Conservation (phyloP, 2,113 vertebrate species). For the Eubucco bourcierii region DNA sequence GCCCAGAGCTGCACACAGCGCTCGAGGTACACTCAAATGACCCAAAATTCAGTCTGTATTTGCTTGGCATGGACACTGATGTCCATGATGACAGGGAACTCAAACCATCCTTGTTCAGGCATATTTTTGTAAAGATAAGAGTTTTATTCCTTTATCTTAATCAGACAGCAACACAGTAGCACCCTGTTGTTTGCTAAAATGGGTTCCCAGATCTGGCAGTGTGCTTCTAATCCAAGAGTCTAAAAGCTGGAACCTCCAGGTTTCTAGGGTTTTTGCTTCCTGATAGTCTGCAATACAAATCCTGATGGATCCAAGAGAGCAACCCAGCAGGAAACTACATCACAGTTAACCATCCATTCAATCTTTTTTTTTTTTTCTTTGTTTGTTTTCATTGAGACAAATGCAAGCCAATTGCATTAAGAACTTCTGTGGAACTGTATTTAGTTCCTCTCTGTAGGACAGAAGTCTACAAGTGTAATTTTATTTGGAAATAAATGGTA, state of each 20-base stretch:
- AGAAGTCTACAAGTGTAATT: not conserved
- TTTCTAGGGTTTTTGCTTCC: not conserved
- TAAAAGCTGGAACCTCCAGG: not conserved
- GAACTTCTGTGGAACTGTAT: not conserved
- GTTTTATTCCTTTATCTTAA: not conserved
- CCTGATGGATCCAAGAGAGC: not conserved
- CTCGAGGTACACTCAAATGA: not conserved
- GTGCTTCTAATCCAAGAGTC: not conserved
- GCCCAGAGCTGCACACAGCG: too few species aligned
- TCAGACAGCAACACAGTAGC: not conserved
- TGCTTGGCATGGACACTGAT: not conserved
- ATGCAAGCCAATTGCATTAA: conserved; percentile 9
- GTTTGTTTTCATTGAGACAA: conserved; percentile 20
- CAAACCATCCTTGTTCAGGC: not conserved
- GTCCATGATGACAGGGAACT: not conserved
- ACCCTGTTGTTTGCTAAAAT: not conserved
- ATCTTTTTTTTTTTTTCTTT: not conserved
- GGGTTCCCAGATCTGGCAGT: fast-evolving
- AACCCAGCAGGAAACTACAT: not conserved
- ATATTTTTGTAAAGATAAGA: not conserved
- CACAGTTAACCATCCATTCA: not conserved
- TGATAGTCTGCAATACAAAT: not conserved
- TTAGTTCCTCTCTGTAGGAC: not conserved
- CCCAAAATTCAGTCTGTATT: not conserved
- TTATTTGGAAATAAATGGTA: not conserved